Evolutionary conservation across 2,888 invertebrate genomes (phyloP), one percentile per base, ranked within the genome.

Genomic region (Hyles lineata): DNA sequence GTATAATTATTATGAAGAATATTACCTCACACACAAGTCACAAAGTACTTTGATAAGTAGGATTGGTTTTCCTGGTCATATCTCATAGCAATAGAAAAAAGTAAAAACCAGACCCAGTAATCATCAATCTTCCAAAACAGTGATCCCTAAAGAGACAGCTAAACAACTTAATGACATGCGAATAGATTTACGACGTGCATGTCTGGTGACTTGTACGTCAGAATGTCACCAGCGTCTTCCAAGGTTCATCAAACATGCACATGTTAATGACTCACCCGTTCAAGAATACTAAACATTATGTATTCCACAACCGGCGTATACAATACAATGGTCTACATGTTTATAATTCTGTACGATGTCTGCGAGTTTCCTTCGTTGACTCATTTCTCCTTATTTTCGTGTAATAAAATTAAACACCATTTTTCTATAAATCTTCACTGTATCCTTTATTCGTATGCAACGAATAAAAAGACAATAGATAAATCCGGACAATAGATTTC

Each of bases 361-460:
- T 78, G 70, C 73, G 77, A 74, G 85, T 90, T 90, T 90, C 90
- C 90, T 90, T 82, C 80, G 83, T 82, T 85, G 85, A 87, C 70
- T 88, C 85, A 86, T 82, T 81, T 81, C 79, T 75, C 67, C 71
- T 73, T 71, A 76, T 73, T 43, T 74, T 75, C 50, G 67, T 60
- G 21, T 73, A 63, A 61, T 72, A 70, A 72, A 67, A 55, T 70
- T 73, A 63, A 67, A 58, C 21, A 60, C 21, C 11, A 23, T 58
- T 71, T 71, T 73, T 63, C 52, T 73, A 69, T 69, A 69, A 60
- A 72, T 60, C 58, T 58, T 67, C 50, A 21, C n/a, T 67, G 67
- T 60, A 63, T 73, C 73, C 71, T 73, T 67, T 32, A 62, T 71
- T 52, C 72, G 70, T 62, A 74, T 62, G 71, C 67, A 62, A 73